These are phyloP conservation scores for Bombyx mandarina DNA, from an alignment of 1,140 invertebrate genomes.

Conservation along the genomic window DNA sequence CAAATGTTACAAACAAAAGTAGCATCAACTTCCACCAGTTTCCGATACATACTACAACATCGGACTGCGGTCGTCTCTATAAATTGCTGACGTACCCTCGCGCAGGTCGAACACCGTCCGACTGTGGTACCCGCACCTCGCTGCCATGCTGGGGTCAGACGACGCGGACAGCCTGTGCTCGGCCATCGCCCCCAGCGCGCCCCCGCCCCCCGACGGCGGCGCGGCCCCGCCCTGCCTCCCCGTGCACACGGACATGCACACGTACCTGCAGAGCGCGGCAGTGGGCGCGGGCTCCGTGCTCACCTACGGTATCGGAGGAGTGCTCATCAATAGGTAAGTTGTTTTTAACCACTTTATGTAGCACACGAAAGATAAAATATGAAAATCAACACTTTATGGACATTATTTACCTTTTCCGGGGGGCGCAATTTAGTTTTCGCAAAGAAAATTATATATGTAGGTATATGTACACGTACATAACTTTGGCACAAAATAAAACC, in stretches of 20 bases:
- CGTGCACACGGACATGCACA: slow-evolving; percentile 58
- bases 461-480: too few species aligned
- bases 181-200: slow-evolving; percentile 29
- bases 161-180: slow-evolving; percentile 35
- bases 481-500: too few species aligned
- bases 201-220: slow-evolving; percentile 5
- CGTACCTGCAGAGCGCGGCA: slow-evolving; percentile 71
- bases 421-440: too few species aligned
- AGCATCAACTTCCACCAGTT: too few species aligned
- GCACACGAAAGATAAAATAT: too few species aligned
- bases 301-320: slow-evolving; percentile 66
- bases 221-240: slow-evolving; percentile 24
- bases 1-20: too few species aligned
- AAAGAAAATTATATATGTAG: too few species aligned
- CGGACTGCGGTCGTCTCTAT: too few species aligned
- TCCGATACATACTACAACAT: too few species aligned
- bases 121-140: slow-evolving; percentile 76
- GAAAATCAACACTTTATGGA: too few species aligned
- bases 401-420: too few species aligned
- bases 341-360: too few species aligned
- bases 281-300: slow-evolving; percentile 66
- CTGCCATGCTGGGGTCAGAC: slow-evolving; percentile 64
- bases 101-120: slow-evolving; percentile 65
- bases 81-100: slow-evolving; percentile 6
- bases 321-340: slow-evolving; percentile 18